Evolutionary conservation across 2,797 vertebrate genomes (phyloP).

Genomic region (Pangasius sanitwongsei): DNA sequence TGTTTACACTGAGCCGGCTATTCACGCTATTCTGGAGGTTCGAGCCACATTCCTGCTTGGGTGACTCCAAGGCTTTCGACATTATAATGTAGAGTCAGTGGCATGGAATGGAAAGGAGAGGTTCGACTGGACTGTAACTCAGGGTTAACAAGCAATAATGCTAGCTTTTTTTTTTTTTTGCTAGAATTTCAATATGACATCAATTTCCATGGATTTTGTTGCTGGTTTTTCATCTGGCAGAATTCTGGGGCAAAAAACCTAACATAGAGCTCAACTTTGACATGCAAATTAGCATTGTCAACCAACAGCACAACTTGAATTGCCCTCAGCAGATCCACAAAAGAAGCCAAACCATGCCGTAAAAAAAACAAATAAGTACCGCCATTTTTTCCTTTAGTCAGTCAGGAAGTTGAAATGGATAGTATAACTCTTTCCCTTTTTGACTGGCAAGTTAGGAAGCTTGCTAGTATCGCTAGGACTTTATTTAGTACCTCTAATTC

Average conservation of each 20-base stretch:
- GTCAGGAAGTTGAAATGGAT: background rate
- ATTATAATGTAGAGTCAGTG: constrained; percentile 6
- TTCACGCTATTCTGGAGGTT: constrained; percentile 55
- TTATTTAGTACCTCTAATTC: background rate
- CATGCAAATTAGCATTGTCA: background rate
- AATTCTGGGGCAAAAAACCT: background rate
- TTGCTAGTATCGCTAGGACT: background rate
- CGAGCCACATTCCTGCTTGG: constrained; percentile 39
- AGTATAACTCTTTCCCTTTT: background rate
- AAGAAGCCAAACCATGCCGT: background rate
- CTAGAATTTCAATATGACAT: background rate
- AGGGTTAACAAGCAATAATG: background rate
- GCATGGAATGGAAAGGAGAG: constrained; percentile 9
- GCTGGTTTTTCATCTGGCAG: background rate
- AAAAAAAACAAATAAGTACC: background rate
- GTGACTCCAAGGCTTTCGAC: constrained; percentile 31
- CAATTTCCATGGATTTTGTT: background rate
- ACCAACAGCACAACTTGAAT: background rate
- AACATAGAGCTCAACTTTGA: background rate
- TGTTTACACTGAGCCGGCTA: constrained; percentile 53
- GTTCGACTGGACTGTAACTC: background rate
- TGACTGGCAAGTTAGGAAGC: background rate
- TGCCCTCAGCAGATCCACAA: background rate
- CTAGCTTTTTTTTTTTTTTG: background rate
- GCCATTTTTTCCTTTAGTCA: background rate